These are phyloP conservation scores for Fringilla coelebs DNA, from an alignment of 2,797 vertebrate species.

Conservation along the genomic window DNA sequence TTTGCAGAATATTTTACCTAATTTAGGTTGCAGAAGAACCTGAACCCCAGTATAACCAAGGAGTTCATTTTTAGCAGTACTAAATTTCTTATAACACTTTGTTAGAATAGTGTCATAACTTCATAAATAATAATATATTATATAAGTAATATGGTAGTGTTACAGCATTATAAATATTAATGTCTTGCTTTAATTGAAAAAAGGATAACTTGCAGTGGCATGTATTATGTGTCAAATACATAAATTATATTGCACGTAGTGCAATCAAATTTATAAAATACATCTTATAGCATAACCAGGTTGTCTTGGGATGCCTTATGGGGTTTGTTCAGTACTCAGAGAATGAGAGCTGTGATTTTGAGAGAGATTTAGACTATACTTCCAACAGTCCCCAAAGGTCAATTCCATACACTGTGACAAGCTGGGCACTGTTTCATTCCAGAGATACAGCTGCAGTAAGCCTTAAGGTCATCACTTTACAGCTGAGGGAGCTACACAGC, in stretches of 20 bases:
- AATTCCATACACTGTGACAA: neutral
- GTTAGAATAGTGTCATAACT: neutral
- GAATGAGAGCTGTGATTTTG: neutral
- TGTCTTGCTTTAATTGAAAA: neutral
- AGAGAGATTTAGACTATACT: neutral
- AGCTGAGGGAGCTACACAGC: neutral
- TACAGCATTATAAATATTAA: constrained; percentile 8
- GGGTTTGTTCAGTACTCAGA: neutral
- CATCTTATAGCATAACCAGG: neutral
- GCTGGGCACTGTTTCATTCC: neutral
- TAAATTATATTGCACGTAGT: neutral
- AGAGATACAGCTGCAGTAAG: neutral
- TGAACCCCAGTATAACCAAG: neutral
- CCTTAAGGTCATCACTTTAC: neutral
- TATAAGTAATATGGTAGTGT: neutral
- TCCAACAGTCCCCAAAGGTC: neutral
- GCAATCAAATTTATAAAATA: neutral
- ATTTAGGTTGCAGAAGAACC: neutral
- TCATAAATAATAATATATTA: neutral
- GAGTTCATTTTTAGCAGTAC: neutral
- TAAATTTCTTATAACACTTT: neutral
- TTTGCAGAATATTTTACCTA: neutral
- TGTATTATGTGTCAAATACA: neutral
- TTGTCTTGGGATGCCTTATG: neutral
- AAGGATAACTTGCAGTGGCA: neutral